Conservation (phyloP, 2,113 vertebrate genomes). For the Otis tarda region DNA sequence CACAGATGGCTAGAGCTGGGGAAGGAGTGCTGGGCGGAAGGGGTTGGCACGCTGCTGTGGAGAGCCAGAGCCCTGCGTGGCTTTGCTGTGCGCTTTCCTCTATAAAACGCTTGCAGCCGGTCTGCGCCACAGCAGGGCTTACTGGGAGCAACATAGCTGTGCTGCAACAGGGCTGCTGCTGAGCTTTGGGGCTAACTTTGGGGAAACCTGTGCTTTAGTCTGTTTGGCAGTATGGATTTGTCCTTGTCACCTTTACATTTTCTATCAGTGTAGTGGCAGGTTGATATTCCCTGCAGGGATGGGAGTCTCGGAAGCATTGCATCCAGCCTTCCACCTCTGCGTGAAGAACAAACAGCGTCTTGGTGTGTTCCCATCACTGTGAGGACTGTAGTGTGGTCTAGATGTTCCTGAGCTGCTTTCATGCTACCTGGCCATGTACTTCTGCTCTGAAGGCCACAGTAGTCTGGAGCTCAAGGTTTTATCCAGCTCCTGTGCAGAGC, state of each 20-base stretch:
- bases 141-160: neutral
- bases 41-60: neutral
- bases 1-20: neutral
- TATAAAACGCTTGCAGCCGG: neutral
- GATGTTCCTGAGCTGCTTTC: neutral
- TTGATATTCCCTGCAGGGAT: neutral
- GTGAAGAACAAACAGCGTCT: neutral
- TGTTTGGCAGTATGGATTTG: neutral
- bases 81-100: neutral
- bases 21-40: neutral
- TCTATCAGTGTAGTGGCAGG: neutral
- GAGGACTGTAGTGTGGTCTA: neutral
- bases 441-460: neutral
- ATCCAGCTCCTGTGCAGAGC: neutral
- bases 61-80: neutral
- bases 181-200: neutral
- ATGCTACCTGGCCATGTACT: neutral
- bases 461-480: neutral
- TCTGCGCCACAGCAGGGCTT: neutral
- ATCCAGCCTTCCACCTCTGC: rapidly evolving
- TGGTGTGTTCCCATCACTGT: neutral
- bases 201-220: neutral
- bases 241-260: neutral
- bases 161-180: neutral
- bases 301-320: neutral